phyloP scores from a whole-genome alignment of 2,797 vertebrate species.

The Ceyx erithaca region DNA sequence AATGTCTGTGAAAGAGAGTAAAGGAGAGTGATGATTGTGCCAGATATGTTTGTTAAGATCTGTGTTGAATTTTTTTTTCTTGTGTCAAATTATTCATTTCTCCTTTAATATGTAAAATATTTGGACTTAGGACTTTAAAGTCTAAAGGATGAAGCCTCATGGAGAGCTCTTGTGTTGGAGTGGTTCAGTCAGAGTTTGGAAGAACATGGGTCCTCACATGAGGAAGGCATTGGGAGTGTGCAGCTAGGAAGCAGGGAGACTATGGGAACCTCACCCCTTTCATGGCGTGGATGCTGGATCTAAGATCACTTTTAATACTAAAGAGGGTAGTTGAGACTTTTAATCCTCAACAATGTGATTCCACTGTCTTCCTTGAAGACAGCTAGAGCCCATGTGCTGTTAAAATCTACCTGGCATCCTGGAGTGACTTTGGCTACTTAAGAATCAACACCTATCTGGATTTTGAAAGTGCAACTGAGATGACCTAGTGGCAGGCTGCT shows the following conservation, averaged over 20 bases:
- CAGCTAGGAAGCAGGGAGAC: background rate
- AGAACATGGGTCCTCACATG: background rate
- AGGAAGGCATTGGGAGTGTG: background rate
- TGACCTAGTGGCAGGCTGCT: background rate
- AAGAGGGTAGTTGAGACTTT: background rate
- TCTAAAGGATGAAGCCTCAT: background rate
- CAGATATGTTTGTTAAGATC: background rate
- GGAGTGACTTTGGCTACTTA: background rate
- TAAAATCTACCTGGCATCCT: background rate
- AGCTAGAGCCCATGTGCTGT: background rate
- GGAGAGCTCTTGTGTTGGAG: background rate
- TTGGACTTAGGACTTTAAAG: background rate
- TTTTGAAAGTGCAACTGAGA: background rate
- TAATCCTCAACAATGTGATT: fast-evolving
- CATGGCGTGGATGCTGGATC: background rate
- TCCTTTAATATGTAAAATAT: background rate
- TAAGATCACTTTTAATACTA: background rate
- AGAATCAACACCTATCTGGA: background rate
- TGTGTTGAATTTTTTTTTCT: background rate
- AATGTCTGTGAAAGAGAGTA: background rate
- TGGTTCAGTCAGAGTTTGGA: background rate
- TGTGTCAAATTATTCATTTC: background rate
- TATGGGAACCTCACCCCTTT: background rate
- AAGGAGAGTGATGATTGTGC: background rate
- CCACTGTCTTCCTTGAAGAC: too few relatives aligned